These are phyloP conservation scores for Drepanosiphum platanoidis DNA, from an alignment of 2,888 invertebrate species.

Conservation along the genomic window DNA sequence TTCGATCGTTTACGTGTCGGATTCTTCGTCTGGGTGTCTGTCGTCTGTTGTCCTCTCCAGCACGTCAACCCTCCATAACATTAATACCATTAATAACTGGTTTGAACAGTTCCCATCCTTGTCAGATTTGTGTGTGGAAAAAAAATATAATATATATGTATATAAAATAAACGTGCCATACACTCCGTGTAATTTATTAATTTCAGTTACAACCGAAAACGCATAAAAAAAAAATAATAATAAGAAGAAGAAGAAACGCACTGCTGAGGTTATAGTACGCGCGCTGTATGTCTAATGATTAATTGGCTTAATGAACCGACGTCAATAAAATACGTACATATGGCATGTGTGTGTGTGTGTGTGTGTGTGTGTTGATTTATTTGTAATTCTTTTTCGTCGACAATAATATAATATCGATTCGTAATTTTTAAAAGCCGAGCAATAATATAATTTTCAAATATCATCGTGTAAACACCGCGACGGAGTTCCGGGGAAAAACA, in stretches of 20 bases:
- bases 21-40: slow-evolving; percentile 58
- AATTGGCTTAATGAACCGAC: background rate
- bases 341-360: no score
- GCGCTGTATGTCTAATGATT: background rate
- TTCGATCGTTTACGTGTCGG: slow-evolving; percentile 46
- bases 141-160: background rate
- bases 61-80: slow-evolving; percentile 58
- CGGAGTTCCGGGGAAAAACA: no score
- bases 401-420: no score
- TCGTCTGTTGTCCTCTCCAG: slow-evolving; percentile 28
- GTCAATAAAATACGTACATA: background rate
- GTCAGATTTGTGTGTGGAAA: slow-evolving; percentile 43
- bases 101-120: slow-evolving; percentile 50
- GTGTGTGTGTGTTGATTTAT: background rate
- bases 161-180: background rate
- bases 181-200: slow-evolving; percentile 14
- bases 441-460: no score
- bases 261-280: background rate
- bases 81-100: slow-evolving; percentile 53
- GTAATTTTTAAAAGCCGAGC: no score
- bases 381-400: no score
- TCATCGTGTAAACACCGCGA: no score
- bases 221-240: background rate
- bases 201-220: slow-evolving; percentile 3
- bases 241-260: background rate